Evolutionary conservation across 2,113 vertebrate species (phyloP).

Genomic region (Hippopotamus amphibius): DNA sequence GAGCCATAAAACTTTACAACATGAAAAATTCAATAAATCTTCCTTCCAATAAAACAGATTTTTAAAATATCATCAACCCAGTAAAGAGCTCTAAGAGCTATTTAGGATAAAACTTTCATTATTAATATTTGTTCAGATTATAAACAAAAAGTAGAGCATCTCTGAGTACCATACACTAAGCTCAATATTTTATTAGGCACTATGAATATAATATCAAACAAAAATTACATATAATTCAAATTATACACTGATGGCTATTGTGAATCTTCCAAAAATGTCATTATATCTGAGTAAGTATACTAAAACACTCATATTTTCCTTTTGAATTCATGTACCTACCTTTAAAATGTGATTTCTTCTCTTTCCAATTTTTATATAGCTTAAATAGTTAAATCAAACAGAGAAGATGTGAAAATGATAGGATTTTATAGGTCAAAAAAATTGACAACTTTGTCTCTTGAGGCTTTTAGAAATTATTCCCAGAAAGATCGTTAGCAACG

Average conservation of each 20-base stretch:
- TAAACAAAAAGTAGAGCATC: background rate
- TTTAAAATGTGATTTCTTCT: background rate
- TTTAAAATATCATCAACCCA: background rate
- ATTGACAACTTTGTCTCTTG: background rate
- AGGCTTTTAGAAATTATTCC: background rate
- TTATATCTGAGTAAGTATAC: background rate
- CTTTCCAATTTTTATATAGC: background rate
- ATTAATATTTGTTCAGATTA: background rate
- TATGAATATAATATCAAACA: background rate
- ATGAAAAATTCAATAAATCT: conserved; percentile 24
- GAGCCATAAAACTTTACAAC: background rate
- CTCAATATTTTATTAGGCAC: background rate
- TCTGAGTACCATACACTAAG: background rate
- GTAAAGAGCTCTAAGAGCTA: background rate
- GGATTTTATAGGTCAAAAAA: background rate
- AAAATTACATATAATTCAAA: background rate
- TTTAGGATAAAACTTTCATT: background rate
- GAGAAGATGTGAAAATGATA: background rate
- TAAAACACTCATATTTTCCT: background rate
- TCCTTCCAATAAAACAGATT: conserved; percentile 40
- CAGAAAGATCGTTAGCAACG: background rate
- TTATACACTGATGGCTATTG: background rate
- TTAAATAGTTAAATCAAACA: background rate
- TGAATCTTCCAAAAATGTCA: background rate
- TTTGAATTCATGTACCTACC: background rate